Evolutionary conservation across 2,797 vertebrate species (phyloP), one percentile per base, ranked within the genome.

Genomic region (Apogon talboti): DNA sequence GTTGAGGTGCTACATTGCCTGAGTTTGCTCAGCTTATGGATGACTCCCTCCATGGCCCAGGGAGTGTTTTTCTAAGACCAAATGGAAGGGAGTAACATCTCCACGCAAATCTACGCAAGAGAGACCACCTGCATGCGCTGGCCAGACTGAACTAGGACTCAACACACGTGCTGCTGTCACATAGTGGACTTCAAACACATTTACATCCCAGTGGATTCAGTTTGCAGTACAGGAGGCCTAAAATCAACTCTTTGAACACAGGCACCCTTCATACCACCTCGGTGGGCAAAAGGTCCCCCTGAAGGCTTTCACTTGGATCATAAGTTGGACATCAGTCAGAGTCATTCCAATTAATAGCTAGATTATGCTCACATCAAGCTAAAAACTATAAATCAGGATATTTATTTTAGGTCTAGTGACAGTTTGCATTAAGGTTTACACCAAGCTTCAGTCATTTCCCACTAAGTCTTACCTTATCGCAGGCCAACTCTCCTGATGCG

Each of bases 51-150:
- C 49, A 56, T 63, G 64, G 54, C 59, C 1, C 13, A 51, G 40
- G 60, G 49, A 72, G 71, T 85, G 76, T 91, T 90, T 87, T 88
- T 88, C 62, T 75, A 83, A 83, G 74, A 76, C 86, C 88, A 91
- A 92, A 93, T 93, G 88, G 84, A 84, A 86, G 83, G 73, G 72
- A 91, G 84, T 78, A 78, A 87, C 84, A 81, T 86, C 79, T 66
- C 64, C 71, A 61, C 62, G 69, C 61, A 79, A 65, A 63, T 70
- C 73, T 71, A 78, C 74, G 54, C 64, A 59, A 59, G 57, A 61
- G 79, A 79, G 88, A 93, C 90, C 91, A 91, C 91, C 92, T 93
- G 89, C 75, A 81, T 85, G 78, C 28, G 11, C 40, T 46, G 47
- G 53, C 35, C 66, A 44, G 57, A 57, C 56, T 75, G 70, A 62